Conservation (phyloP, 2,888 invertebrate genomes). For the Glaucopsyche alexis region DNA sequence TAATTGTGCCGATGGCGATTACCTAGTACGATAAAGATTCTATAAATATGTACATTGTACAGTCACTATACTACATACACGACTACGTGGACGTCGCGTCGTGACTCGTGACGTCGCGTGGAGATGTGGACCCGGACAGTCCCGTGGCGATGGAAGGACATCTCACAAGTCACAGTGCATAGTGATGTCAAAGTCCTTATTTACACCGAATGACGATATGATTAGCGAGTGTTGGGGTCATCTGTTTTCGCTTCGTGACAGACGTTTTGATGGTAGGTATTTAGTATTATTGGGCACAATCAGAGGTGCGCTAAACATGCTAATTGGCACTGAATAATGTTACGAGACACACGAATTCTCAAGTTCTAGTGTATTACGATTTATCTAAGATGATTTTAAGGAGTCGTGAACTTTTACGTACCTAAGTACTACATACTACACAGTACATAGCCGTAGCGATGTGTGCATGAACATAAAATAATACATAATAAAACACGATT, state of each 20-base stretch:
- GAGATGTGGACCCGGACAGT: too few relatives aligned
- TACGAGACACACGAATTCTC: not conserved
- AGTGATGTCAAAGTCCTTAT: too few relatives aligned
- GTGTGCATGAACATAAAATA: too few relatives aligned
- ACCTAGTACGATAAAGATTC: not conserved
- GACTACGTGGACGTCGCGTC: too few relatives aligned
- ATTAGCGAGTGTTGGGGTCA: slow-evolving; percentile 1
- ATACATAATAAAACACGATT: too few relatives aligned
- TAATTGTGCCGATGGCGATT: not conserved
- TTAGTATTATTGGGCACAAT: not conserved
- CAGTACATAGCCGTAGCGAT: too few relatives aligned
- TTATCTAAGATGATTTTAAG: too few relatives aligned
- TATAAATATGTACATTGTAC: not conserved
- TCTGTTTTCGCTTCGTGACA: slow-evolving; percentile 8
- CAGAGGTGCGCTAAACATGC: slow-evolving; percentile 8
- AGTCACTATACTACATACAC: too few relatives aligned
- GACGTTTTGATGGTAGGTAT: not conserved
- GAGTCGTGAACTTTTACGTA: too few relatives aligned
- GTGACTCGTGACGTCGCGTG: too few relatives aligned
- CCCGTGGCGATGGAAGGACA: too few relatives aligned
- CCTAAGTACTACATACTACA: not conserved
- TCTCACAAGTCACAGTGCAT: too few relatives aligned
- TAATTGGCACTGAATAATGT: slow-evolving; percentile 18
- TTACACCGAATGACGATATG: not conserved
- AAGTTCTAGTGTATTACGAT: not conserved